Base-by-base conservation (phyloP, 2,797 vertebrate species). In the Trachurus trachurus region DNA sequence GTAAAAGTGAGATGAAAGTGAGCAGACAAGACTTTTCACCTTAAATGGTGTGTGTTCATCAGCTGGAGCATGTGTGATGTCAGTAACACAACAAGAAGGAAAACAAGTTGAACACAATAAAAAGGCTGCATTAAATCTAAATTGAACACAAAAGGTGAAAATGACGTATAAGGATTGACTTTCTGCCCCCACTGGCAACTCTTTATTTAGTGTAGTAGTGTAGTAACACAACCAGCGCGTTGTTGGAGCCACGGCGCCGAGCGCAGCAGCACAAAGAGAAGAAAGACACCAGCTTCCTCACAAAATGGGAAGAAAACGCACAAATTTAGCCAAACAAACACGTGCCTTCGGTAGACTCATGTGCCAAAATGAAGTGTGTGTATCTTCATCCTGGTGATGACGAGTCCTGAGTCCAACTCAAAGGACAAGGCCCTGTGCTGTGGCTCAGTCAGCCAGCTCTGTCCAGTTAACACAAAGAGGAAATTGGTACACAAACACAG, bases 1-100 rank as follows among this genome's bases (percentile, higher is more conserved):
- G 65, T 39, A 74, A 66, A 74, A 66, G 39, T 57, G 47, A 66
- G 77, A 82, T 84, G 64, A 83, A 63, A 87, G 78, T 63, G 69
- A 75, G 74, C 21, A 80, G 45, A 60, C 53, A 71, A 71, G 66
- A 83, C 56, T 75, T 80, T 67, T 81, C 63, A 62, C 61, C 72
- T 81, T 85, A 78, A 85, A 80, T 83, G 61, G 79, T 70, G 76
- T 66, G 26, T 26, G 26, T 26, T 79, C 50, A 54, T 29, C 29
- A 16, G 34, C 59, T 47, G 66, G 66, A 70, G 57, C 67, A 61
- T 58, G 70, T 21, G 61, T 44, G 54, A 63, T 54, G 59, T 59
- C 54, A 66, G 37, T 60, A 22, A 31, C 54, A 29, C 29, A 37
- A 34, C 68, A 11, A 66, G 56, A 31, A 66, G 53, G 5, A 59